Base-by-base conservation (phyloP, 2,888 invertebrate species). In the Campoplex capitator region DNA sequence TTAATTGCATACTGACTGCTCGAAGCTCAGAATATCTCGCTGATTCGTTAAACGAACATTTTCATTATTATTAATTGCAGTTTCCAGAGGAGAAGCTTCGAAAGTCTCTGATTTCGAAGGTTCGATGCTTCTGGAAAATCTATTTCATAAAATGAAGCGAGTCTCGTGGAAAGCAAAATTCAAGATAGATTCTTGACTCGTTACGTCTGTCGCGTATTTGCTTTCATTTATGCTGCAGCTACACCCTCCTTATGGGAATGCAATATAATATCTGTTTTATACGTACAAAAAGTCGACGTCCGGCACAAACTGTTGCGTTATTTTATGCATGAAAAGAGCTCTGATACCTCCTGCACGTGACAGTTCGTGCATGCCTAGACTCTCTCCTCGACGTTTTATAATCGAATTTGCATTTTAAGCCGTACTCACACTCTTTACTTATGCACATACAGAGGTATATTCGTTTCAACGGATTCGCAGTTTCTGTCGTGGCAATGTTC, bases 361-460 rank as follows among this genome's bases (percentile, higher is more conserved):
- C 89, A 88, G 87, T 70, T 75, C 85, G 78, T 45, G 68, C 84
- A 56, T 76, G 75, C 70, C 77, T 73, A 80, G 74, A 75, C 65
- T 86, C 85, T 86, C 85, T 67, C 32, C 76, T 80, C 80, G 67
- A 45, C 73, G 86, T 86, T 86, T 85, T 89, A 89, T 89, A 89
- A 91, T 90, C 88, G 89, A 91, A 90, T 91, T 91, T 90, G 89
- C 91, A 91, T 90, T 90, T 90, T 87, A 90, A 91, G 88, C 87
- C 68, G 70, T 48, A 62, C 71, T 35, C 76, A 38, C 73, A 73
- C 77, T 58, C 75, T 32, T 82, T 82, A 23, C 74, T 75, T 75
- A 56, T 75, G 56, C 74, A 54, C 67, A 48, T n/a, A 42, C 16
- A 62, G 2, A 62, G 16, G 23, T 42, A 23, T 42, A n/a, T 68